Conservation (phyloP, 2,113 vertebrate genomes). For the Lepidothrix coronata region DNA sequence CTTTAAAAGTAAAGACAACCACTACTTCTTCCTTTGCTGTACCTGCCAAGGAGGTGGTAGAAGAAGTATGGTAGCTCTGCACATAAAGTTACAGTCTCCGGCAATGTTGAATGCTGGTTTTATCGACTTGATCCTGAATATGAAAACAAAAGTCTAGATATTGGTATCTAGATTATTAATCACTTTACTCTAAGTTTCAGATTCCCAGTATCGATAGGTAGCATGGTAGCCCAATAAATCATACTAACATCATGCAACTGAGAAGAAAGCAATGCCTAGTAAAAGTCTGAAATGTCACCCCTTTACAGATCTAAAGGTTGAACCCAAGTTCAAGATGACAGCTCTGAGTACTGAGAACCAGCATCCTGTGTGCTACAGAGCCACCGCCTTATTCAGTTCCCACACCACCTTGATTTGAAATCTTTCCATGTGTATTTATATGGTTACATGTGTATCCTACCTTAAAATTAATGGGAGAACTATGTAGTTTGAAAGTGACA, state of each 20-base stretch:
- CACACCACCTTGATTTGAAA: neutral
- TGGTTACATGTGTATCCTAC: neutral
- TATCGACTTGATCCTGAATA: neutral
- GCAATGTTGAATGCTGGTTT: neutral
- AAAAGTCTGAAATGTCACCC: neutral
- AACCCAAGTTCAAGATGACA: neutral
- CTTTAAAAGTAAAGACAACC: neutral
- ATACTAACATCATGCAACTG: neutral
- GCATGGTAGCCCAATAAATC: neutral
- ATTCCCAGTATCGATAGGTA: neutral
- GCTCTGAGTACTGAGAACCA: neutral
- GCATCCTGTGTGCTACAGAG: neutral
- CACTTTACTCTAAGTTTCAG: neutral
- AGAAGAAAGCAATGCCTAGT: neutral
- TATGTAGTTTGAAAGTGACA: neutral
- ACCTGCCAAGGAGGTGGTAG: neutral
- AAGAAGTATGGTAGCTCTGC: neutral
- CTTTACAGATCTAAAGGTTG: neutral
- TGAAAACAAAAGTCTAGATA: neutral
- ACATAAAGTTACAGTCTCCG: neutral
- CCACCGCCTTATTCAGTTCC: neutral
- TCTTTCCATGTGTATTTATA: neutral
- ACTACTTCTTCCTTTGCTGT: neutral
- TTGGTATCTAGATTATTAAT: neutral
- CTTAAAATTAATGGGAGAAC: neutral